Percentiles rank a stretch among this genome's conserved stretches.
phyloP scores from a whole-genome alignment of 2,888 invertebrate species.

The Noctua janthina region DNA sequence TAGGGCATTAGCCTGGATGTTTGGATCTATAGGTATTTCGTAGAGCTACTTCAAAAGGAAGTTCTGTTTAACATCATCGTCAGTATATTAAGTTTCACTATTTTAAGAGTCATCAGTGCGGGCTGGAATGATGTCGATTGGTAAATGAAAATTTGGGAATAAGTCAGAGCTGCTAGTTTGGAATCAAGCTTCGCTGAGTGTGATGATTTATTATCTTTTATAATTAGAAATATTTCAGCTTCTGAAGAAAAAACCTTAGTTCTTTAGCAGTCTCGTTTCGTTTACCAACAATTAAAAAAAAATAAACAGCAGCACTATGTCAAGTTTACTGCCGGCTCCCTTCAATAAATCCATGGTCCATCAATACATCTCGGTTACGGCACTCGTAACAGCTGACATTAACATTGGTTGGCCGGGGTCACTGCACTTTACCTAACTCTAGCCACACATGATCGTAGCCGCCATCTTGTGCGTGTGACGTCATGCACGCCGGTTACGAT shows the following conservation, averaged over 20 bases:
- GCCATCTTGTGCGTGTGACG: slow-evolving; percentile 80
- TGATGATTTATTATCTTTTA: neutral
- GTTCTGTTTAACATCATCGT: slow-evolving; percentile 59
- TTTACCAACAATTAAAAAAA: neutral
- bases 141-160: slow-evolving; percentile 24
- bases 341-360: slow-evolving; percentile 58
- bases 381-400: slow-evolving; percentile 81
- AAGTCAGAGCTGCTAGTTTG: neutral
- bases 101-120: slow-evolving; percentile 47
- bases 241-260: neutral
- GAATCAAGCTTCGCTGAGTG: neutral
- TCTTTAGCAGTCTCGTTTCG: neutral
- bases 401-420: slow-evolving; percentile 84
- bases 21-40: slow-evolving; percentile 50
- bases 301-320: slow-evolving; percentile 24
- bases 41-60: slow-evolving; percentile 51
- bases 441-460: slow-evolving; percentile 74
- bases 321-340: slow-evolving; percentile 48
- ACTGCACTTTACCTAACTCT: slow-evolving; percentile 81
- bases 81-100: slow-evolving; percentile 51
- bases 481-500: slow-evolving; percentile 72
- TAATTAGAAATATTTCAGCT: neutral
- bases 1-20: slow-evolving; percentile 60
- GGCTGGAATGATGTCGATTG: slow-evolving; percentile 25
- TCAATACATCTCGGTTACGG: slow-evolving; percentile 67